A percentile compares a stretch with the other conserved stretches of the same genome.
Conservation (phyloP, 64 coral and sea anemone species). For the Exaiptasia diaphana region DNA sequence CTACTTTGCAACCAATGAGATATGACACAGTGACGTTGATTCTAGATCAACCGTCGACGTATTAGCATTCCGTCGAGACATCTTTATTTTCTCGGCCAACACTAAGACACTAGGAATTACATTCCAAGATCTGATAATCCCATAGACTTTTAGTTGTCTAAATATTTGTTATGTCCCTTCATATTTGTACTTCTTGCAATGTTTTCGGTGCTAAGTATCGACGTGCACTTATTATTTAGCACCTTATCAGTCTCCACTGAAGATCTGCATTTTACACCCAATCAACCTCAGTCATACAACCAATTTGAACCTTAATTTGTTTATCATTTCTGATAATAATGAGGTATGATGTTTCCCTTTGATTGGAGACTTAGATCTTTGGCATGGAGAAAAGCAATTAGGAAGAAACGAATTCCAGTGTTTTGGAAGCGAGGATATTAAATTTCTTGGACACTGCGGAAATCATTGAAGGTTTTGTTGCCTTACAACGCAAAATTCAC, state of each 20-base stretch:
- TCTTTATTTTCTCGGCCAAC: conserved; percentile 29
- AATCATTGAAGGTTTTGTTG: not conserved
- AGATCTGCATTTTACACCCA: not conserved
- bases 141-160: not conserved
- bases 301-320: not conserved
- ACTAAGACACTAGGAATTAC: conserved; percentile 5
- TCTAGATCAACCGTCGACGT: not conserved
- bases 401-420: not conserved
- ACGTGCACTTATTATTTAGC: not conserved
- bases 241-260: not conserved
- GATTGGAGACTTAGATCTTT: conserved; percentile 1
- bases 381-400: not conserved
- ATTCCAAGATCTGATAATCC: conserved; percentile 16
- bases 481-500: not conserved
- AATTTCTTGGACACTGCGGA: not conserved
- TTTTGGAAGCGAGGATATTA: not conserved
- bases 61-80: conserved; percentile 23
- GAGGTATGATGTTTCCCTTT: not conserved
- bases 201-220: not conserved
- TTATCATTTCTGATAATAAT: conserved; percentile 14
- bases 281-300: not conserved
- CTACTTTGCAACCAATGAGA: conserved; percentile 8
- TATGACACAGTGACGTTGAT: conserved; percentile 3
- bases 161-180: conserved; percentile 15
- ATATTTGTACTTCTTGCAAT: conserved; percentile 25